Evolutionary conservation across 2,888 invertebrate species (phyloP), one percentile per base, ranked within the genome.

Genomic region (Ischnura elegans): DNA sequence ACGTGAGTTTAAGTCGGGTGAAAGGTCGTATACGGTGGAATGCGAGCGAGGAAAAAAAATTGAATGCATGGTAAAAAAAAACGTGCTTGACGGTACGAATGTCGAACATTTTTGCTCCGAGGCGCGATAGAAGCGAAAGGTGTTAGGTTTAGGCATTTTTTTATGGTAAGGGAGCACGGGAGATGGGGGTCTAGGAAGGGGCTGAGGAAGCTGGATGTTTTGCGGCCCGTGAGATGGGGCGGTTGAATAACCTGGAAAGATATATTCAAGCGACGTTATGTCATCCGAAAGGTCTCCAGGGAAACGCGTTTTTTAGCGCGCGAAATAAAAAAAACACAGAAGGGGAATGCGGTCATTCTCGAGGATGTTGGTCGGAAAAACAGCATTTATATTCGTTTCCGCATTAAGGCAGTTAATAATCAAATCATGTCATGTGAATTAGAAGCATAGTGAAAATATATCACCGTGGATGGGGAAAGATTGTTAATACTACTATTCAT

Each of bases 241-340:
- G 76, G 76, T 36, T 76, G 76, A 76, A 29, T 76, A 76, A 76
- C 76, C 76, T 76, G 76, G 10, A 36, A 36, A 76, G 76, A 76
- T 76, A 76, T 36, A 76, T 76, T 76, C 76, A 76, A 76, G 76
- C 29, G 76, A 76, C 76, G 76, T 76, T 76, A 76, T 76, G 76
- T 36, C 29, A 76, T 76, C 76, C 76, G 36, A 76, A 76, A 76
- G 36, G 76, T 76, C 76, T 76, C 10, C 25, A n/a, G 13, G 25
- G 29, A 25, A 76, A 36, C 29, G 36, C 36, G 10, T 76, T 76
- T 76, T 36, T 8, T 36, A 2, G 0, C 16, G n/a, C 3, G 4
- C 4, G n/a, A 61, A 61, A 61, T n/a, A 36, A 25, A 76, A 16
- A 10, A n/a, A n/a, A n/a, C n/a, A n/a, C n/a, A 76, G 36, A 36